phyloP scores from a whole-genome alignment of 1,140 invertebrate species.

The Campodea augens region DNA sequence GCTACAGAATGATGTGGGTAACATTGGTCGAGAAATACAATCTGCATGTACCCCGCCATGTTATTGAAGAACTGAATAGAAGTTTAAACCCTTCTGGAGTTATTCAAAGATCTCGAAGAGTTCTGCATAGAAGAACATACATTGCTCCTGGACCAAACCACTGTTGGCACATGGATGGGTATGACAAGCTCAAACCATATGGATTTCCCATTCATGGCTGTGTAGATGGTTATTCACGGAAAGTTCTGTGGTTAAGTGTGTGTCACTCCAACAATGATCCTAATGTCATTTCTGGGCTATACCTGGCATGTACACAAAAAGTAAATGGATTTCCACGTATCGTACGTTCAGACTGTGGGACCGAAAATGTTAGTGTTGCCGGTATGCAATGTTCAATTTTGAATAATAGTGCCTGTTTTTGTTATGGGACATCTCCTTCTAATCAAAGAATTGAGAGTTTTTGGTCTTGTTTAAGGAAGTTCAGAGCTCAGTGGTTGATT shows the following conservation, averaged over 20 bases:
- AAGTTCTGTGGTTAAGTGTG: slow-evolving; percentile 17
- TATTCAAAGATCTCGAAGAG: neutral
- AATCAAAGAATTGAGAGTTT: neutral
- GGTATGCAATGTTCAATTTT: neutral
- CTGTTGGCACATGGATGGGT: slow-evolving; percentile 20
- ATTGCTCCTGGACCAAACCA: slow-evolving; percentile 15
- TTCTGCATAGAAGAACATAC: slow-evolving; percentile 13
- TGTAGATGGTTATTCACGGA: slow-evolving; percentile 19
- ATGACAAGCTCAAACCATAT: slow-evolving; percentile 20
- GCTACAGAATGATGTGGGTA: neutral
- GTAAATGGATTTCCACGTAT: slow-evolving; percentile 9
- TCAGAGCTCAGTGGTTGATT: neutral
- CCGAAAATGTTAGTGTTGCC: slow-evolving; percentile 7
- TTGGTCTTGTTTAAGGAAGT: neutral
- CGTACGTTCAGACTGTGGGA: slow-evolving; percentile 15
- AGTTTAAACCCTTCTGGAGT: neutral
- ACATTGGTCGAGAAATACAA: neutral
- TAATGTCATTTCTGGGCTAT: slow-evolving; percentile 16
- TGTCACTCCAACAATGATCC: slow-evolving; percentile 16
- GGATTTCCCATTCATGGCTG: slow-evolving; percentile 18
- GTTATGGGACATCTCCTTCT: neutral
- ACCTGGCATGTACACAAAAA: slow-evolving; percentile 11
- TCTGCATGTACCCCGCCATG: neutral
- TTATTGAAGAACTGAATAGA: neutral
- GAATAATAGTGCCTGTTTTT: neutral